Evolutionary conservation across 2,797 vertebrate genomes (phyloP).

Genomic region (Peromyscus eremicus): DNA sequence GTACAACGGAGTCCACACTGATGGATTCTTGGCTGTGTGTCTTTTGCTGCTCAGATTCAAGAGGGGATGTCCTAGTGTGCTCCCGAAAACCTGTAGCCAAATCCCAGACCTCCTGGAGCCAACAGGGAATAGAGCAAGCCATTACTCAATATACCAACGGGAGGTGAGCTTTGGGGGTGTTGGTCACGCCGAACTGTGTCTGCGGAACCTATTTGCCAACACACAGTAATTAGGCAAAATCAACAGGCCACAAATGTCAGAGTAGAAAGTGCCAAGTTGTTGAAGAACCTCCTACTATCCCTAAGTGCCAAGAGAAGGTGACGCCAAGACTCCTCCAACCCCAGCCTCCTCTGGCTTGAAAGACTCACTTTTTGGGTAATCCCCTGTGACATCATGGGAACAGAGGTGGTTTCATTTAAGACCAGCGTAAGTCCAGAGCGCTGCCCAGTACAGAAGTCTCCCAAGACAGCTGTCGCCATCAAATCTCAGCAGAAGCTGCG

Average conservation of each 20-base stretch:
- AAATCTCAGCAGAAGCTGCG: not conserved
- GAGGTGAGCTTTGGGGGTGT: accelerated
- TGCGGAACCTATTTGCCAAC: accelerated
- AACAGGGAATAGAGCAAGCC: not conserved
- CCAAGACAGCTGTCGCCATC: accelerated
- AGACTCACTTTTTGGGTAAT: constrained; percentile 16
- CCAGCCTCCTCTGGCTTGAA: not conserved
- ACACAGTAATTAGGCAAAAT: not conserved
- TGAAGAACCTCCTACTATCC: not conserved
- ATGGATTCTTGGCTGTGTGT: constrained; percentile 2
- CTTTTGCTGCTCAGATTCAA: not conserved
- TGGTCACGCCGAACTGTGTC: accelerated
- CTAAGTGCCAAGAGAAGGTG: not conserved
- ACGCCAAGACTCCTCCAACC: not conserved
- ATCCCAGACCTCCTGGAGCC: not conserved
- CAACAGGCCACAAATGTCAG: not conserved
- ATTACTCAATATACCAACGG: not conserved
- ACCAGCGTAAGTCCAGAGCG: not conserved
- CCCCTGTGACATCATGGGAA: constrained; percentile 55
- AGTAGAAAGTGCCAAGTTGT: not conserved
- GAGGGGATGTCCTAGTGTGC: not conserved
- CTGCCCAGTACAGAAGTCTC: not conserved
- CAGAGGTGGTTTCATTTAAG: not conserved
- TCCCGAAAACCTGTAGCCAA: not conserved
- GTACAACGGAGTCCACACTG: not conserved